These are phyloP conservation scores for Zaprionus lachaisei DNA, from an alignment of 1,140 invertebrate genomes.

Conservation along the genomic window DNA sequence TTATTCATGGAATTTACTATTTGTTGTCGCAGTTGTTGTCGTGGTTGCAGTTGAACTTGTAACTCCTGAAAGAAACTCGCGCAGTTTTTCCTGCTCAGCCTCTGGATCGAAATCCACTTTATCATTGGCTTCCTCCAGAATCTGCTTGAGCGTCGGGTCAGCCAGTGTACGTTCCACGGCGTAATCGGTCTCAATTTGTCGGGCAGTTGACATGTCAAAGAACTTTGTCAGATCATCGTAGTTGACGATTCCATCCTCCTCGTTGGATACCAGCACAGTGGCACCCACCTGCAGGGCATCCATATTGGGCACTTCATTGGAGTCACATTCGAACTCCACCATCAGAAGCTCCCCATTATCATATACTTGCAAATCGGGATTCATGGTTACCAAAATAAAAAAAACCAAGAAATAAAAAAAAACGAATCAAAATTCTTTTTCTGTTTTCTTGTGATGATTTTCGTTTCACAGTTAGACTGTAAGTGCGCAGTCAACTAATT, in stretches of 20 bases:
- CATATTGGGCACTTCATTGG: constrained; percentile 20
- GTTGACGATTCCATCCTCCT: constrained; percentile 38
- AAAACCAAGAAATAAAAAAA: background rate
- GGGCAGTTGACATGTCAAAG: constrained; percentile 25
- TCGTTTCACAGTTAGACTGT: background rate
- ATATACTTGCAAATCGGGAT: constrained; percentile 4
- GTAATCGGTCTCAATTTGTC: constrained; percentile 49
- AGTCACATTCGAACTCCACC: constrained; percentile 61
- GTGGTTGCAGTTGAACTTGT: constrained; percentile 27
- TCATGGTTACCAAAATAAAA: constrained; percentile 20
- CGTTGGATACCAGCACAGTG: constrained; percentile 57
- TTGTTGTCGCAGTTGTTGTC: background rate
- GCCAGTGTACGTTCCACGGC: constrained; percentile 63
- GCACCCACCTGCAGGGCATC: constrained; percentile 49
- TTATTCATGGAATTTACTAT: background rate
- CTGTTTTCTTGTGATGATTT: constrained; percentile 7
- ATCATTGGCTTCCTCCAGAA: constrained; percentile 55
- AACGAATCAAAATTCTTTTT: constrained; percentile 3
- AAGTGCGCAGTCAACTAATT: background rate
- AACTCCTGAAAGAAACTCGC: constrained; percentile 63
- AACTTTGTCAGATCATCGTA: constrained; percentile 47
- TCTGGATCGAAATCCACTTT: constrained; percentile 62
- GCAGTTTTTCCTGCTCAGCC: constrained; percentile 65
- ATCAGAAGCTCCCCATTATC: constrained; percentile 47
- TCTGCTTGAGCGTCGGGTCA: constrained; percentile 63